Base-by-base conservation (phyloP, 2,797 vertebrate species). In the Sebastes dallii region DNA sequence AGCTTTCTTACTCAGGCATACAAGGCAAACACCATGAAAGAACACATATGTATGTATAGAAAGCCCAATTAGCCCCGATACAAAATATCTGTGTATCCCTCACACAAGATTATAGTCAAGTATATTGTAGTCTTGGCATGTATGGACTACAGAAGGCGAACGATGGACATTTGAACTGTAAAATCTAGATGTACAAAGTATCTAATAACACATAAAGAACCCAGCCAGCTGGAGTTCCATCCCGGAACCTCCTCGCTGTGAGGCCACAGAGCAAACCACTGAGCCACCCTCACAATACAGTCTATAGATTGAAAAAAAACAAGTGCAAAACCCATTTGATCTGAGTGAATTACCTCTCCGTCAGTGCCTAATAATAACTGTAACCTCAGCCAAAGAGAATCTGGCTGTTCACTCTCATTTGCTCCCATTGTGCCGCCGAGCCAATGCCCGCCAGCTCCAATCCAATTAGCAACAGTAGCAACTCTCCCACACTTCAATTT, bases 401-500 rank as follows among this genome's bases (percentile, higher is more conserved):
- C 70, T 58, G 66, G 67, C 36, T 81, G 82, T 83, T 90, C 78
- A 72, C 71, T 74, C 74, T 81, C 24, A 50, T 81, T 75, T 77
- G 73, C 84, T 80, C 77, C 66, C 56, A 68, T 76, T 78, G 66
- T 83, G 82, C 85, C 14, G 39, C 76, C 73, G 72, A 83, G 88
- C 80, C 80, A 59, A 67, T 83, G 78, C 62, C 78, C 50, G 46
- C 78, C 86, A 86, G 86, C 85, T 80, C 80, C 78, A 86, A 90
- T 91, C 75, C 86, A 91, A 88, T 93, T 93, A 91, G 77, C 74
- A 80, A 80, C 72, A 81, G 84, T 30, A 60, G 71, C 73, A 81
- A 71, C 81, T 87, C 86, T 88, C 79, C 81, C 81, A 88, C 83
- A 75, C 70, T 82, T 52, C 72, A 78, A 82, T 89, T 91, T 84